Conservation (phyloP, 1,140 invertebrate species). For the Hypothenemus hampei region DNA sequence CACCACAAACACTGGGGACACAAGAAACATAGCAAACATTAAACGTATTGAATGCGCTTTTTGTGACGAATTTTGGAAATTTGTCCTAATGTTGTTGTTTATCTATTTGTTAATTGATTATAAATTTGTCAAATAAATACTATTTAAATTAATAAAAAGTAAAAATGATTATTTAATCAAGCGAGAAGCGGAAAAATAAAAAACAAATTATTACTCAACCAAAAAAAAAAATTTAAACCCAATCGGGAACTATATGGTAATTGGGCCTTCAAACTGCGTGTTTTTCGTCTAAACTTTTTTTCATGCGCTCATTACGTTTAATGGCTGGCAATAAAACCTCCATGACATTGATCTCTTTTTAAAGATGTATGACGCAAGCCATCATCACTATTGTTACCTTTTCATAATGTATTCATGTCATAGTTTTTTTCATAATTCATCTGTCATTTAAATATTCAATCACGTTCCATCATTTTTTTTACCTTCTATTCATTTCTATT, state of each 20-base stretch:
- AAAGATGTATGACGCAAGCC: conserved; percentile 4
- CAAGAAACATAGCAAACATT: conserved; percentile 38
- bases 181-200: too few relatives aligned
- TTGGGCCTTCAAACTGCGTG: too few relatives aligned
- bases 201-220: too few relatives aligned
- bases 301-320: too few relatives aligned
- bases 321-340: neutral
- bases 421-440: neutral
- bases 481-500: too few relatives aligned
- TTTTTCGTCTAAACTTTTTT: too few relatives aligned
- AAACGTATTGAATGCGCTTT: conserved; percentile 17
- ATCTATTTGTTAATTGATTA: conserved; percentile 22
- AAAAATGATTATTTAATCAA: too few relatives aligned
- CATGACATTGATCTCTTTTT: conserved; percentile 9
- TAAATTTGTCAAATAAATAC: conserved; percentile 2
- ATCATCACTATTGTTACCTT: conserved; percentile 4
- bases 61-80: conserved; percentile 19
- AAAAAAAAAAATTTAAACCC: too few relatives aligned
- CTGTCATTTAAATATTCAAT: too few relatives aligned
- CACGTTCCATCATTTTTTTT: too few relatives aligned
- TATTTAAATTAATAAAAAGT: neutral
- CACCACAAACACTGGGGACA: conserved; percentile 63
- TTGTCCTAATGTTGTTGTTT: conserved; percentile 29
- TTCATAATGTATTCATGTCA: neutral
- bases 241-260: too few relatives aligned